These are phyloP conservation scores for Coelinius sp. DNA, from an alignment of 2,888 invertebrate species.

Conservation along the genomic window DNA sequence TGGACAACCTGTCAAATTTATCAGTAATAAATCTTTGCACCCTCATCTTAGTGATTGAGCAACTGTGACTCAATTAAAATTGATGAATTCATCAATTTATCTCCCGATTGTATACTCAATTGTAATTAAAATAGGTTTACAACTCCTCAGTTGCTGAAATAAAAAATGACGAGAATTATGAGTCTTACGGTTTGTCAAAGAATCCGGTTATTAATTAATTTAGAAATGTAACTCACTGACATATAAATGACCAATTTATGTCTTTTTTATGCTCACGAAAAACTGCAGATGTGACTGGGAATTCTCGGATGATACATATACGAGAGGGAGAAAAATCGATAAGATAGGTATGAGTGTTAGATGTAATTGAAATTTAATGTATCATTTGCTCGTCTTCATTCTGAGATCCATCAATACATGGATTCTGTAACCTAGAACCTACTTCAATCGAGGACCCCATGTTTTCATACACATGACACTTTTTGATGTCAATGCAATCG, in stretches of 20 bases:
- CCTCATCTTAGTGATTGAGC: not conserved
- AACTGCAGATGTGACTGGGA: not conserved
- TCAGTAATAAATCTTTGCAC: not conserved
- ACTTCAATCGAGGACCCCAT: constrained; percentile 1
- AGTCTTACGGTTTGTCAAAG: too few relatives aligned
- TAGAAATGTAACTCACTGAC: too few relatives aligned
- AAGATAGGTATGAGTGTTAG: not conserved
- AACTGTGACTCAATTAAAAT: not conserved
- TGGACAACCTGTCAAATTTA: not conserved
- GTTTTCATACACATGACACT: not conserved
- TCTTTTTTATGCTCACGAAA: not conserved
- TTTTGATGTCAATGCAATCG: not conserved
- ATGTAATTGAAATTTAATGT: constrained; percentile 7
- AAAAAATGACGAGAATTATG: not conserved
- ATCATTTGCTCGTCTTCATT: too few relatives aligned
- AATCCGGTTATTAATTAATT: too few relatives aligned
- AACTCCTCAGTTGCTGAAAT: not conserved
- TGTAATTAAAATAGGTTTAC: constrained; percentile 7
- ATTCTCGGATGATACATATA: constrained; percentile 23
- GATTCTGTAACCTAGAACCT: not conserved
- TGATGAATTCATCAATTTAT: not conserved
- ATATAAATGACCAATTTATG: too few relatives aligned
- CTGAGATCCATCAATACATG: not conserved
- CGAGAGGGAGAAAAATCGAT: not conserved
- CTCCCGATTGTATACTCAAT: too few relatives aligned